These are phyloP conservation scores for Oxyscelio sp. DNA, from an alignment of 2,888 invertebrate species.

Conservation along the genomic window DNA sequence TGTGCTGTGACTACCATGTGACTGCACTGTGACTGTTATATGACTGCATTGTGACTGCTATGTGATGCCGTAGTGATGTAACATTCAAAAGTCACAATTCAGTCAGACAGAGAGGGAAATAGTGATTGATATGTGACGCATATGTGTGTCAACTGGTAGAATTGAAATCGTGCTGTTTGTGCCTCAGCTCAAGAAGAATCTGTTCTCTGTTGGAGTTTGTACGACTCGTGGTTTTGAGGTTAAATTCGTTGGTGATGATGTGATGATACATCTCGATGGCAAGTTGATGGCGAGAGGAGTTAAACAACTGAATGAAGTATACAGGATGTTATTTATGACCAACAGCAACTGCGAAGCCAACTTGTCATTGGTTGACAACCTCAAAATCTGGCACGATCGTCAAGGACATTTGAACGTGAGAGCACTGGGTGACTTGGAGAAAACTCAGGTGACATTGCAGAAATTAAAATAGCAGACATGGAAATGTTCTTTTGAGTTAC, in stretches of 20 bases:
- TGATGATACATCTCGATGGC: neutral
- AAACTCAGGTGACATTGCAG: conserved; percentile 7
- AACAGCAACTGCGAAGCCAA: conserved; percentile 24
- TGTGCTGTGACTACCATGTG: no score
- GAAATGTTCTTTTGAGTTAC: conserved; percentile 55
- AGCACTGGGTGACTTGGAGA: neutral
- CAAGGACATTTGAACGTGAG: conserved; percentile 57
- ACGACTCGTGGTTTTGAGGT: conserved; percentile 59
- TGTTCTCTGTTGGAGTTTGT: conserved; percentile 72
- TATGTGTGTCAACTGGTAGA: no score
- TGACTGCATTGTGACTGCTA: no score
- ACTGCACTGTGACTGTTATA: no score
- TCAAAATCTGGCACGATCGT: conserved; percentile 72
- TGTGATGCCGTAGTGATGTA: no score
- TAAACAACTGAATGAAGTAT: conserved; percentile 62
- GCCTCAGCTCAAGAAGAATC: conserved; percentile 71
- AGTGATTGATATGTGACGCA: no score
- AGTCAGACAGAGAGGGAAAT: no score
- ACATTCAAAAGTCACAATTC: no score
- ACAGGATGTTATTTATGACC: conserved; percentile 63
- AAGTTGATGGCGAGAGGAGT: conserved; percentile 20
- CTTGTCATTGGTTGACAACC: conserved; percentile 15
- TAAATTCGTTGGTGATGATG: conserved; percentile 27
- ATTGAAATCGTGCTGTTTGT: conserved; percentile 78
- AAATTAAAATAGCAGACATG: neutral